Conservation (phyloP, 92 coral and sea anemone genomes). For the Epizoanthus scotinus region DNA sequence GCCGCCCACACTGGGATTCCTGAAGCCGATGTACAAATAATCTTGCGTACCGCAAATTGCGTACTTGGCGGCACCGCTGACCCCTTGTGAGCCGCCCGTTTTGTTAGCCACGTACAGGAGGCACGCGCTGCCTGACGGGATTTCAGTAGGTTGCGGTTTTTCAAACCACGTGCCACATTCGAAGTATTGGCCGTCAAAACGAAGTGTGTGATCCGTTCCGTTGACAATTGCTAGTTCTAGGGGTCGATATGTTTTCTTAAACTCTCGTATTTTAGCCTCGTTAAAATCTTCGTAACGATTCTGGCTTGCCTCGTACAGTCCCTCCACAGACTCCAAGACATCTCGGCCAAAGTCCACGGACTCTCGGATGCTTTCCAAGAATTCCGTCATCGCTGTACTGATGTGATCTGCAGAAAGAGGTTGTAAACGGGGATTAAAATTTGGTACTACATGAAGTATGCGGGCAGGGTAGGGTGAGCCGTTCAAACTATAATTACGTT, state of each 20-base stretch:
- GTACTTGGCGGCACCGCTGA: constrained; percentile 35
- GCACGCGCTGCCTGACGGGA: constrained; percentile 28
- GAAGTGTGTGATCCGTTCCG: constrained; percentile 28
- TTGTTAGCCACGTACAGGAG: constrained; percentile 29
- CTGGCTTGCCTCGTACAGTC: constrained; percentile 10
- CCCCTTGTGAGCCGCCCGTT: constrained; percentile 26
- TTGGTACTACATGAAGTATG: background rate
- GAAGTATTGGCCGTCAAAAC: constrained; percentile 29
- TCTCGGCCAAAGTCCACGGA: constrained; percentile 22
- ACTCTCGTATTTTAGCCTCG: background rate
- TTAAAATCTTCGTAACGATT: constrained; percentile 10
- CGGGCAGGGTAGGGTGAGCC: too few species aligned
- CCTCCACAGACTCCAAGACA: constrained; percentile 19
- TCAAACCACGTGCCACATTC: constrained; percentile 24
- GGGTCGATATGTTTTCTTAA: constrained; percentile 30
- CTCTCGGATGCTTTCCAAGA: constrained; percentile 29
- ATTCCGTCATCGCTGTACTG: constrained; percentile 9
- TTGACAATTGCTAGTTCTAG: constrained; percentile 27
- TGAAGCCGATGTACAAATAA: constrained; percentile 23
- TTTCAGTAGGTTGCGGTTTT: constrained; percentile 32
- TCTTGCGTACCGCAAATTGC: constrained; percentile 32
- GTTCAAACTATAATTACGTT: too few species aligned
- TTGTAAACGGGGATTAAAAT: background rate
- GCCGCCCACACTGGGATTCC: constrained; percentile 28
- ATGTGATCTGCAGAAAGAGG: background rate